A percentile compares a stretch with the other conserved stretches of the same genome.
These are phyloP conservation scores for Helicolenus hilgendorfi DNA, from an alignment of 2,797 vertebrate genomes.

Conservation along the genomic window DNA sequence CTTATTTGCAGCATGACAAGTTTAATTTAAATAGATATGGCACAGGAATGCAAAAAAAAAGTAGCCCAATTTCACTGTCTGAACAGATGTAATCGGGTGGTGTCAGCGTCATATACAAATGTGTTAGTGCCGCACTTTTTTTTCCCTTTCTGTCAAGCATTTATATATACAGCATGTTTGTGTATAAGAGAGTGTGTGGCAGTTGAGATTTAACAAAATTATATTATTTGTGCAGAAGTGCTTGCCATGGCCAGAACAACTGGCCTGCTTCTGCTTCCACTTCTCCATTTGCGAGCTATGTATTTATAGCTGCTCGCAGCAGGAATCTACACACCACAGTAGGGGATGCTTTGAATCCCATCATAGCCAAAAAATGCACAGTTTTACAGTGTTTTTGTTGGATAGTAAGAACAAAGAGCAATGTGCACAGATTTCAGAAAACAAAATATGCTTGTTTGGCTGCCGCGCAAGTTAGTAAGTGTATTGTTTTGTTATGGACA, in stretches of 20 bases:
- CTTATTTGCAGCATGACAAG: slow-evolving; percentile 82
- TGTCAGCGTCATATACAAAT: slow-evolving; percentile 79
- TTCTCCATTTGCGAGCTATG: slow-evolving; percentile 18
- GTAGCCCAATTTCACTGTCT: slow-evolving; percentile 66
- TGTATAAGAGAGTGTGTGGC: slow-evolving; percentile 6
- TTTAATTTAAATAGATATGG: slow-evolving; percentile 84
- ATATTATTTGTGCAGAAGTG: slow-evolving; percentile 43
- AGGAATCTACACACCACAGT: slow-evolving; percentile 3
- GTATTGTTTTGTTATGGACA: slow-evolving; percentile 57
- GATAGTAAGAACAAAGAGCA: not conserved
- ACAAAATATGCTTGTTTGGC: slow-evolving; percentile 49
- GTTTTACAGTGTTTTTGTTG: not conserved
- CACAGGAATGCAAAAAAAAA: slow-evolving; percentile 41
- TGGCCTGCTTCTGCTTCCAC: slow-evolving; percentile 19
- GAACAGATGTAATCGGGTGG: slow-evolving; percentile 72
- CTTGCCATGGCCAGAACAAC: not conserved
- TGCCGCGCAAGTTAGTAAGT: slow-evolving; percentile 13
- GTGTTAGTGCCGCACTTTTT: slow-evolving; percentile 70
- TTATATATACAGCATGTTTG: slow-evolving; percentile 46
- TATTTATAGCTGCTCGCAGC: slow-evolving; percentile 16
- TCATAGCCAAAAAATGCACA: not conserved
- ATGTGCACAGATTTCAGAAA: not conserved
- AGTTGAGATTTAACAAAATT: slow-evolving; percentile 44
- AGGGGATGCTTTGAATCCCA: slow-evolving; percentile 8
- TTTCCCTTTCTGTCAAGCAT: slow-evolving; percentile 8